A percentile compares a stretch with the other conserved stretches of the same genome.
phyloP scores from a whole-genome alignment of 1,140 invertebrate species.

The Drosophila sechellia region DNA sequence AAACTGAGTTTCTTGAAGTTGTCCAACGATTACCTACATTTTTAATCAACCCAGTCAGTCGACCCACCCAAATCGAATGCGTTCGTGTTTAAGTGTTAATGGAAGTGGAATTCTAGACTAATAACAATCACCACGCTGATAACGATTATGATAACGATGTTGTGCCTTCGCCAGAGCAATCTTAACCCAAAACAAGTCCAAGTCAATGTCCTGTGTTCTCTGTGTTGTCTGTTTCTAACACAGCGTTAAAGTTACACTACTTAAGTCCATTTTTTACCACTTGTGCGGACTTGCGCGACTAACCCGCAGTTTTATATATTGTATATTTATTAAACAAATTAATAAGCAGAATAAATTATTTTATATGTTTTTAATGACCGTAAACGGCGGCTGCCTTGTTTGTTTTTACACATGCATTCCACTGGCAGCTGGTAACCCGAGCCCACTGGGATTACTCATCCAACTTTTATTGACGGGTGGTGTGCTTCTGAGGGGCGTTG shows the following conservation, averaged over 20 bases:
- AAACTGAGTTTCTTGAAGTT: background rate
- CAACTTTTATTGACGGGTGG: slow-evolving; percentile 16
- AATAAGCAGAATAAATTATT: slow-evolving; percentile 82
- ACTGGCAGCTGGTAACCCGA: slow-evolving; percentile 47
- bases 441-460: slow-evolving; percentile 58
- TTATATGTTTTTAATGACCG: slow-evolving; percentile 79
- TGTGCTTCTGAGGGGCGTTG: slow-evolving; percentile 29
- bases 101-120: slow-evolving; percentile 42
- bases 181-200: slow-evolving; percentile 51
- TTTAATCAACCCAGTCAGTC: slow-evolving; percentile 10
- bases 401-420: slow-evolving; percentile 13
- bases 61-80: slow-evolving; percentile 22
- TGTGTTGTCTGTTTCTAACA: slow-evolving; percentile 51
- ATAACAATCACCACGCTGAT: slow-evolving; percentile 39
- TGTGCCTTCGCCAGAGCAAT: slow-evolving; percentile 51
- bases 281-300: slow-evolving; percentile 53
- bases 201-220: slow-evolving; percentile 52
- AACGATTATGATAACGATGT: slow-evolving; percentile 48
- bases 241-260: slow-evolving; percentile 48
- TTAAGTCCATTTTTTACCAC: slow-evolving; percentile 47
- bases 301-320: slow-evolving; percentile 74
- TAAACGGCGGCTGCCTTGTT: slow-evolving; percentile 40
- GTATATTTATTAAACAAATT: slow-evolving; percentile 83
- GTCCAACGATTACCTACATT: slow-evolving; percentile 5
- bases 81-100: slow-evolving; percentile 47